phyloP scores from a whole-genome alignment of 2,888 invertebrate species.

The Prionchulus punctatus region DNA sequence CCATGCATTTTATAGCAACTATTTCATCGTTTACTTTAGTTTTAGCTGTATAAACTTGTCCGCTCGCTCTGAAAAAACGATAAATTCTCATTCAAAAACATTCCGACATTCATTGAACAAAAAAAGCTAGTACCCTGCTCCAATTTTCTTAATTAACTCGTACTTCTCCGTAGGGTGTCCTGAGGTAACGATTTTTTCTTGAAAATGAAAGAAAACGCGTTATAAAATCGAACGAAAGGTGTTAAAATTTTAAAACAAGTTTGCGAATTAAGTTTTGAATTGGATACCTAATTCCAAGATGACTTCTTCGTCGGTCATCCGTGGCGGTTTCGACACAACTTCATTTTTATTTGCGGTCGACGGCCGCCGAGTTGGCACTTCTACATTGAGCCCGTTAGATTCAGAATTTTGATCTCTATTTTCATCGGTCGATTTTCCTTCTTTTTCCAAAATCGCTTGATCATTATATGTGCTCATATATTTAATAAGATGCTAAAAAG shows the following conservation, averaged over 20 bases:
- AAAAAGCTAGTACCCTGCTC: slow-evolving; percentile 48
- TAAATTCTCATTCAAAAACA: background rate
- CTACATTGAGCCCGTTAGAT: no score
- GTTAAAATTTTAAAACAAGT: no score
- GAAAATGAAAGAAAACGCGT: no score
- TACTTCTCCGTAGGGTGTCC: slow-evolving; percentile 66
- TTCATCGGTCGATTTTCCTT: background rate
- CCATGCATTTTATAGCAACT: slow-evolving; percentile 91
- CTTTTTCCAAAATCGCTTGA: background rate
- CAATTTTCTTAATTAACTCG: slow-evolving; percentile 62
- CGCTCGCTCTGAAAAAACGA: slow-evolving; percentile 50
- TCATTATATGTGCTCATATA: background rate
- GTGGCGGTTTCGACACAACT: slow-evolving; percentile 14
- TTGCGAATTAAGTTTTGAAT: no score
- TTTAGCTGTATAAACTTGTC: slow-evolving; percentile 71
- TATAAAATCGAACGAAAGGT: no score
- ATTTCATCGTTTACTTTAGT: slow-evolving; percentile 39
- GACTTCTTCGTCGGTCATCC: slow-evolving; percentile 52
- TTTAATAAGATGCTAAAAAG: no score
- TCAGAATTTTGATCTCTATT: no score
- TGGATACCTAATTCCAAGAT: slow-evolving; percentile 51
- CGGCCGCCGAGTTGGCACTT: no score
- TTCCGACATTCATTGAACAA: background rate
- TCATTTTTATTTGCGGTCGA: no score
- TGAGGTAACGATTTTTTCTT: background rate